These are phyloP conservation scores for Hypotaenidia okinawae DNA, from an alignment of 2,797 vertebrate species.

Conservation along the genomic window DNA sequence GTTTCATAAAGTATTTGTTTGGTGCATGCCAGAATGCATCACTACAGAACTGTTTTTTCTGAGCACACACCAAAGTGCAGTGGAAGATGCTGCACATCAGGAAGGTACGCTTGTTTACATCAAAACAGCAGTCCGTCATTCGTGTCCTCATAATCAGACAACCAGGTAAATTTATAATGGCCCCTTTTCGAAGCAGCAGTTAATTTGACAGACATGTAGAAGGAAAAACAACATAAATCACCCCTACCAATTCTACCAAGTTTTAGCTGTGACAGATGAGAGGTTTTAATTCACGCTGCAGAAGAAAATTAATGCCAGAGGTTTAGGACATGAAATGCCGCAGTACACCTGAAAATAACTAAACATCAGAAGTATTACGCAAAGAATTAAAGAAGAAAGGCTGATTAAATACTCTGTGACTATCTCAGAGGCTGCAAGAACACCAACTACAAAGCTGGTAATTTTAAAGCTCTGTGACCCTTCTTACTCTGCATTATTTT, in stretches of 20 bases:
- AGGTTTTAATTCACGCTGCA: neutral
- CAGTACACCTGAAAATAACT: neutral
- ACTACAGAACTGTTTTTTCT: neutral
- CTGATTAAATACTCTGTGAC: neutral
- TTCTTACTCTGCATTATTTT: neutral
- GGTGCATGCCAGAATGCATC: neutral
- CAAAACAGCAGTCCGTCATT: neutral
- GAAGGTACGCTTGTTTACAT: neutral
- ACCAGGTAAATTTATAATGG: neutral
- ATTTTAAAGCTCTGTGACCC: neutral
- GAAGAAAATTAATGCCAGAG: neutral
- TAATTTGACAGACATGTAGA: neutral
- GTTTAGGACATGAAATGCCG: neutral
- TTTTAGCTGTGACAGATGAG: neutral
- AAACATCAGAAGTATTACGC: neutral
- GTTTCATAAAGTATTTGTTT: neutral
- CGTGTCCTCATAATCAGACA: neutral
- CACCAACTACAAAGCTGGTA: neutral
- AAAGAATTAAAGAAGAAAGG: conserved; percentile 16
- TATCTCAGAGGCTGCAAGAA: neutral
- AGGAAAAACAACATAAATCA: neutral
- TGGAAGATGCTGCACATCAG: neutral
- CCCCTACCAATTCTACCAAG: neutral
- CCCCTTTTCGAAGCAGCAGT: neutral
- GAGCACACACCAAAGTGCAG: neutral